Evolutionary conservation across 2,888 invertebrate species (phyloP), one percentile per base, ranked within the genome.

Genomic region (Apodemia duryi): DNA sequence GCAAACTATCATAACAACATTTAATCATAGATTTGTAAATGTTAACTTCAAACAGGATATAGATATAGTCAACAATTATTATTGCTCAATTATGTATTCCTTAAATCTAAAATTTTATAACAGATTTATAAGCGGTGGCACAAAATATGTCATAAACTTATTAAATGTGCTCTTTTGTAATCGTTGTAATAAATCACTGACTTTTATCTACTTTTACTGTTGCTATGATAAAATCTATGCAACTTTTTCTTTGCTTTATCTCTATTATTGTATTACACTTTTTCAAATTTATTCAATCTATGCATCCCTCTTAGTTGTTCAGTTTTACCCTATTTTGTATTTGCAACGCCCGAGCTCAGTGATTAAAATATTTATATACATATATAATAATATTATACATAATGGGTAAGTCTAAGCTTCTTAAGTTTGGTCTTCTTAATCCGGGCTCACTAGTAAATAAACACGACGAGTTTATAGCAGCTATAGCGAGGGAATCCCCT

Each of bases 391-490:
- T 11, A 49, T n/a, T 6, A 49, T 32, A 11, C 2, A 32, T 57
- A 57, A 57, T 57, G 57, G 57, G 57, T 35, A 57, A 11, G 32
- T 5, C 13, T 1, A 32, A 57, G 32, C 13, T 13, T 29, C 32
- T 57, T 5, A 57, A 32, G 5, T 57, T 57, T 13, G 32, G 57
- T 32, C 57, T 57, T 57, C 32, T 57, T 32, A 57, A 57, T 57
- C 57, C 32, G 32, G 57, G 57, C 29, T 57, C 32, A 57, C 57
- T 57, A 1, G 57, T 13, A 28, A 57, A 57, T 29, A 57, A 57
- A 29, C 57, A 57, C 13, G 57, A 57, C 6, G 57, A 57, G 32
- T 57, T 57, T 13, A 32, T 57, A 32, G 29, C 57, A 32, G 32
- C 11, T 6, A 32, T 57, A 32, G 6, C 32, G 29, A 57, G 57